phyloP scores from a whole-genome alignment of 1,140 invertebrate genomes.

The Drosophila paulistorum region DNA sequence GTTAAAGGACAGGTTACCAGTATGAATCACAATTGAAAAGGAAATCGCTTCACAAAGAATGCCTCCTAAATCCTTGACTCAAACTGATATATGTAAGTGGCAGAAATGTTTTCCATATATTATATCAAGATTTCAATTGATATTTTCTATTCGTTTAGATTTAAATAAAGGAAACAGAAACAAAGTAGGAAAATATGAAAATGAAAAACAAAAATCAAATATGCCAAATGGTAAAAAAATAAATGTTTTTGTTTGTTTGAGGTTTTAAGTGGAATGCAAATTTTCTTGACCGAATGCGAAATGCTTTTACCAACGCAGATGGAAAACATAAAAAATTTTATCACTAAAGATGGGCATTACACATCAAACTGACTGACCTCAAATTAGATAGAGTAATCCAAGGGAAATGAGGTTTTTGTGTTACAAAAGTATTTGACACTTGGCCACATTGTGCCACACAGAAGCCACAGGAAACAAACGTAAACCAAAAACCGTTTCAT shows the following conservation, averaged over 20 bases:
- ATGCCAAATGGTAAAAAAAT: not conserved
- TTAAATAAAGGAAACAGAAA: not conserved
- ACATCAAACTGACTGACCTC: not conserved
- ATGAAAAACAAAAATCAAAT: slow-evolving; percentile 2
- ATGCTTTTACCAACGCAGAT: not conserved
- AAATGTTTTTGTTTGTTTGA: slow-evolving; percentile 5
- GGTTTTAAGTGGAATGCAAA: slow-evolving; percentile 9
- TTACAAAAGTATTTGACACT: slow-evolving; percentile 4
- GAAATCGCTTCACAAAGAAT: too few species aligned
- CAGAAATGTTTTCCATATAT: not conserved
- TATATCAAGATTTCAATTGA: not conserved
- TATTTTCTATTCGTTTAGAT: not conserved
- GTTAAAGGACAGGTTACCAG: too few species aligned
- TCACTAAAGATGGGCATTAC: not conserved
- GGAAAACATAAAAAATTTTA: not conserved
- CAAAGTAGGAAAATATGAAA: not conserved
- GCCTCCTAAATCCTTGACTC: too few species aligned
- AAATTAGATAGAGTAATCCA: not conserved
- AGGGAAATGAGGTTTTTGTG: slow-evolving; percentile 3
- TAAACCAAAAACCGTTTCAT: slow-evolving; percentile 1
- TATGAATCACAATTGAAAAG: too few species aligned
- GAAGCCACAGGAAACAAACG: not conserved
- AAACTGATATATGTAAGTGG: too few species aligned
- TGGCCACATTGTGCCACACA: not conserved
- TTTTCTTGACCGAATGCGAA: not conserved